phyloP scores from a whole-genome alignment of 2,888 invertebrate species.

The Carpatolechia fugitivella region DNA sequence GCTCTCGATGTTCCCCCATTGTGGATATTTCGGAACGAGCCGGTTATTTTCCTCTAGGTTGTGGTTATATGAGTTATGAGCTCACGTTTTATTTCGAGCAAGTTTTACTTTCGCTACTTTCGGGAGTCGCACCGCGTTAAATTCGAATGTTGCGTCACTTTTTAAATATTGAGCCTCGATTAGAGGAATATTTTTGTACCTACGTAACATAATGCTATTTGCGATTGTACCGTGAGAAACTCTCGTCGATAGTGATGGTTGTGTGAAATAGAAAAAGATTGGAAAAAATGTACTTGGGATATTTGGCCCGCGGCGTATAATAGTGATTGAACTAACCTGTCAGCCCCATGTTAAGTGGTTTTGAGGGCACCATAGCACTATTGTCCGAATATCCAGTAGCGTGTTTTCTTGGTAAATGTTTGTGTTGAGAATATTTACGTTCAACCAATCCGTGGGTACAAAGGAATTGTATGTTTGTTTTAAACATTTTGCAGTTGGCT shows the following conservation, averaged over 20 bases:
- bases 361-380: constrained; percentile 64
- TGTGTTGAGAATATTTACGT: constrained; percentile 71
- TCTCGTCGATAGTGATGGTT: constrained; percentile 53
- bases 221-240: constrained; percentile 61
- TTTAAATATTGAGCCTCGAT: neutral
- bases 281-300: constrained; percentile 67
- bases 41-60: constrained; percentile 15
- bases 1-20: constrained; percentile 23
- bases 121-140: neutral
- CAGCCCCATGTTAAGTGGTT: constrained; percentile 79
- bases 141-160: neutral
- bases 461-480: constrained; percentile 51
- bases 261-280: constrained; percentile 58
- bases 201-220: constrained; percentile 22
- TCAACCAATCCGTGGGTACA: constrained; percentile 46
- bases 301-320: constrained; percentile 69
- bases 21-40: constrained; percentile 19
- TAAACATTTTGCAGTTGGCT: constrained; percentile 48
- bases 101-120: constrained; percentile 22
- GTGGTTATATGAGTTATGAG: no score
- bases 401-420: constrained; percentile 76
- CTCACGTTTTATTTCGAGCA: constrained; percentile 25
- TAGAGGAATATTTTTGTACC: neutral
- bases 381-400: constrained; percentile 73
- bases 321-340: constrained; percentile 78